Evolutionary conservation across 2,888 invertebrate species (phyloP).

Genomic region (Drosophila tripunctata): DNA sequence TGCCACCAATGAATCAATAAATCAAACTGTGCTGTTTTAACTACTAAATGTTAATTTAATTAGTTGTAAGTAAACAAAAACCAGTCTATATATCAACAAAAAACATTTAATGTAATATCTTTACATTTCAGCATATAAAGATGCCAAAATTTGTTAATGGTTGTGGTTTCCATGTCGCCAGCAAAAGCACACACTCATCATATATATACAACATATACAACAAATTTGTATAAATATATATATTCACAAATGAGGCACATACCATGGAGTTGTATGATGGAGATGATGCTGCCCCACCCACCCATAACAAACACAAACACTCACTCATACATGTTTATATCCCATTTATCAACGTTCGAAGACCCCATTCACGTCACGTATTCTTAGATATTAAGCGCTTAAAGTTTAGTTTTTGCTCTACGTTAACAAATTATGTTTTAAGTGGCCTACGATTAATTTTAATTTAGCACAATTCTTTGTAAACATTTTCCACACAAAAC

Average conservation of each 20-base stretch:
- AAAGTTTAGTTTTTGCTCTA: conserved; percentile 43
- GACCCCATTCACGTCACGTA: conserved; percentile 45
- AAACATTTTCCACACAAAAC: conserved; percentile 49
- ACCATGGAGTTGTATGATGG: too few relatives aligned
- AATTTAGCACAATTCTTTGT: conserved; percentile 76
- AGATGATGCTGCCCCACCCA: conserved; percentile 14
- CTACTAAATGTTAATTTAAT: conserved; percentile 66
- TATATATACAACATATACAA: conserved; percentile 16
- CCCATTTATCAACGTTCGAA: conserved; percentile 29
- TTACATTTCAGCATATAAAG: conserved; percentile 67
- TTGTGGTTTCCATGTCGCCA: conserved; percentile 67
- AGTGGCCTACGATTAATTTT: conserved; percentile 60
- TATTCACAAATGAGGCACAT: conserved; percentile 1
- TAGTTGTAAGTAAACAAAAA: conserved; percentile 60
- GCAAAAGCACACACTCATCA: conserved; percentile 15
- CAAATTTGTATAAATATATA: conserved; percentile 9
- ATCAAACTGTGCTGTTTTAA: conserved; percentile 73
- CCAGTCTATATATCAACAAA: background rate
- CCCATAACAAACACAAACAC: background rate
- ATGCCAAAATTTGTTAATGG: conserved; percentile 81
- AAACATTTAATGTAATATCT: background rate
- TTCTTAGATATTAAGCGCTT: conserved; percentile 41
- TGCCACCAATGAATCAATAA: conserved; percentile 82
- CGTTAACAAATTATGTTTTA: conserved; percentile 34
- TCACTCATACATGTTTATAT: conserved; percentile 30